Evolutionary conservation across 1,140 invertebrate species (phyloP).

Genomic region (Drosophila funebris): DNA sequence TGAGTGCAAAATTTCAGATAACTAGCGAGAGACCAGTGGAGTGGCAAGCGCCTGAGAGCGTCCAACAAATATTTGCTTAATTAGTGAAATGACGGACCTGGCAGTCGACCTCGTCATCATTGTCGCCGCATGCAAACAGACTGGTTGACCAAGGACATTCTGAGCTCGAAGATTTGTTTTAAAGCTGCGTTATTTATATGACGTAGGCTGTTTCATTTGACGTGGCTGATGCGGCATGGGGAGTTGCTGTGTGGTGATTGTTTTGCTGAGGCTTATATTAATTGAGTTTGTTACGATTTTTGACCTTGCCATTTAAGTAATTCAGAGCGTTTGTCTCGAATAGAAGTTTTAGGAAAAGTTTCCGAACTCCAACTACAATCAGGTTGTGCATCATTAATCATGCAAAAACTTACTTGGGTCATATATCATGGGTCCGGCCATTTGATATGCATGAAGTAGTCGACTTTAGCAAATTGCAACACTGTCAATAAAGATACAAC

Average conservation of each 20-base stretch:
- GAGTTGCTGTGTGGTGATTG: slow-evolving; percentile 50
- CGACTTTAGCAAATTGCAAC: slow-evolving; percentile 72
- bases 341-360: slow-evolving; percentile 29
- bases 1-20: slow-evolving; percentile 76
- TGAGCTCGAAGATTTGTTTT: slow-evolving; percentile 38
- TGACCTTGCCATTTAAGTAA: slow-evolving; percentile 71
- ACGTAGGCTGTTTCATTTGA: neutral
- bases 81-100: slow-evolving; percentile 72
- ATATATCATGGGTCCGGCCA: slow-evolving; percentile 54
- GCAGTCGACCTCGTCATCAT: slow-evolving; percentile 20
- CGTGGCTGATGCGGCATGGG: no score
- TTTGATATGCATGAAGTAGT: slow-evolving; percentile 75
- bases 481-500: slow-evolving; percentile 66
- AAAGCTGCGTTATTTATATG: slow-evolving; percentile 51
- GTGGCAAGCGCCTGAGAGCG: slow-evolving; percentile 16
- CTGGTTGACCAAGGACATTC: slow-evolving; percentile 59
- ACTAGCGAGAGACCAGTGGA: slow-evolving; percentile 34
- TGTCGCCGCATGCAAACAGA: slow-evolving; percentile 42
- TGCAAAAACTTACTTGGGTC: slow-evolving; percentile 17
- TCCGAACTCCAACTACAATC: slow-evolving; percentile 35
- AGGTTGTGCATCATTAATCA: slow-evolving; percentile 42
- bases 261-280: slow-evolving; percentile 73
- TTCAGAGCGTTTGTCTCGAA: slow-evolving; percentile 17
- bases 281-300: slow-evolving; percentile 75
- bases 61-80: slow-evolving; percentile 77